phyloP scores from a whole-genome alignment of 2,888 invertebrate species.

The Lasioglossum calceatum region DNA sequence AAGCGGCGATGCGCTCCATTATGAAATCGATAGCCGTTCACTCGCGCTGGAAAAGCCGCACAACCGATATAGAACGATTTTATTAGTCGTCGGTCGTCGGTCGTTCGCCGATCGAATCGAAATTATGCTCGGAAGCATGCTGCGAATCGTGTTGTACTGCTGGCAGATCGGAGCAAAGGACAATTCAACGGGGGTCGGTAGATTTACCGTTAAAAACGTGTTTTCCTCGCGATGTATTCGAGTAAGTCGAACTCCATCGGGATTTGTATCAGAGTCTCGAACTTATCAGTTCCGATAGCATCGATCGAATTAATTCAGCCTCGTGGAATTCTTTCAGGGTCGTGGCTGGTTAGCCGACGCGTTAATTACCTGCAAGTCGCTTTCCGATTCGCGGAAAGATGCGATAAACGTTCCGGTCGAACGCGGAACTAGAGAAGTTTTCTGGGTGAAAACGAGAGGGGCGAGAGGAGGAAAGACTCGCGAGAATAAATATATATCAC shows the following conservation, averaged over 20 bases:
- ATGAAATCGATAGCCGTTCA: not conserved
- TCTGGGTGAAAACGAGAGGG: not conserved
- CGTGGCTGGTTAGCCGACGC: not conserved
- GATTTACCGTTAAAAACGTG: not conserved
- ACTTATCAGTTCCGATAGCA: conserved; percentile 1
- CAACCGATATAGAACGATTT: not conserved
- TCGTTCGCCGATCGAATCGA: not conserved
- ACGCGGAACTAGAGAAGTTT: conserved; percentile 27
- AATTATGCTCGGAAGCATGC: not conserved
- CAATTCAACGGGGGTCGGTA: not conserved
- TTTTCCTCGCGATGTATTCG: not conserved
- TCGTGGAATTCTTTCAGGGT: not conserved
- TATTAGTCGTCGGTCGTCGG: not conserved
- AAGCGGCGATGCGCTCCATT: not conserved
- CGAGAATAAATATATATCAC: conserved; percentile 45
- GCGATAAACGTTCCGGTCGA: not conserved
- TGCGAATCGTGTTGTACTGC: not conserved
- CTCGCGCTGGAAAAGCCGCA: not conserved
- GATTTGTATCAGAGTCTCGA: no score
- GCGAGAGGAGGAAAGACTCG: not conserved
- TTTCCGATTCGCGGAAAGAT: not conserved
- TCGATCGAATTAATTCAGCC: not conserved
- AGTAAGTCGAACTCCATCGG: no score
- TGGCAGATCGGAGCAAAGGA: not conserved
- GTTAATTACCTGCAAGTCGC: not conserved